Conservation (phyloP, 2,797 vertebrate species). For the Scolopax rusticola region DNA sequence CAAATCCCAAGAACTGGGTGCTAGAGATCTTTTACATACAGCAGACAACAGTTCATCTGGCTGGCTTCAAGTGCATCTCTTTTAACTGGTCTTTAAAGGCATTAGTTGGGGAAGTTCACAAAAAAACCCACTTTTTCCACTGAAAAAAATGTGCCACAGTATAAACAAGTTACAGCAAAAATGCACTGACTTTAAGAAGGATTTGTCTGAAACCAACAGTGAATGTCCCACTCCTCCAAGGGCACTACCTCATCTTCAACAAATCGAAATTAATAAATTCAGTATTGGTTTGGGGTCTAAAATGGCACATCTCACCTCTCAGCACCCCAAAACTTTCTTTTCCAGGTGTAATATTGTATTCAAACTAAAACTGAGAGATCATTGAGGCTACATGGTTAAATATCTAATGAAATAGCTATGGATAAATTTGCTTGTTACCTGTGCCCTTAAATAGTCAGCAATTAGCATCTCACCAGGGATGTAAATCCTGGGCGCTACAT, state of each 20-base stretch:
- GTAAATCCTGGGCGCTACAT: background rate
- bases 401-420: background rate
- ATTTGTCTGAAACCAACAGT: constrained; percentile 18
- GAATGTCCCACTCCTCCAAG: background rate
- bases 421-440: background rate
- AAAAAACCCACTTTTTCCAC: background rate
- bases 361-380: background rate
- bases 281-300: background rate
- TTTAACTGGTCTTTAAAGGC: background rate
- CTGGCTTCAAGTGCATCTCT: background rate
- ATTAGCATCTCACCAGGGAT: background rate
- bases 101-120: background rate
- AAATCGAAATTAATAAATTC: background rate
- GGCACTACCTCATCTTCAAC: background rate
- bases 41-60: background rate
- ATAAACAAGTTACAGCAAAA: constrained; percentile 7
- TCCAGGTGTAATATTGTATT: background rate
- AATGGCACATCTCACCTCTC: background rate
- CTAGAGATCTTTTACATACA: background rate
- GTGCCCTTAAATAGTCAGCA: background rate
- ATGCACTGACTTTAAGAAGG: background rate
- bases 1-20: background rate
- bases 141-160: background rate
- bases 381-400: background rate
- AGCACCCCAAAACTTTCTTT: background rate